A percentile compares a stretch with the other conserved stretches of the same genome.
Evolutionary conservation across 2,113 vertebrate species (phyloP).

Genomic region (Mirza zaza): DNA sequence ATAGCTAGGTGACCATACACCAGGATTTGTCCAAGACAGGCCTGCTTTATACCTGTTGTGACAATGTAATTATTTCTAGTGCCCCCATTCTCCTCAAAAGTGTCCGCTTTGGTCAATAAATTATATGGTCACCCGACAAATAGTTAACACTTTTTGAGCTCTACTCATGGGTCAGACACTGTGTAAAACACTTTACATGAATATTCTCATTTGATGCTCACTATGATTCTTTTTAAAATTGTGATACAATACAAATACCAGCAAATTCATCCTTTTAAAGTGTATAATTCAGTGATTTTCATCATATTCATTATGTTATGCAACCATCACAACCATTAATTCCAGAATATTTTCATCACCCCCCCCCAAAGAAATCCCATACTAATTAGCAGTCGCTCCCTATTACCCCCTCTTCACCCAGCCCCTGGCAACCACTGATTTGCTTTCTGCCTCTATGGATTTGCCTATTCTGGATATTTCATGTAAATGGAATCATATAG

Average conservation of each 20-base stretch:
- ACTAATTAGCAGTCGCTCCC: not conserved
- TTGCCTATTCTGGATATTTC: not conserved
- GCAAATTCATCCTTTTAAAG: conserved; percentile 12
- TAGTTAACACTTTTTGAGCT: not conserved
- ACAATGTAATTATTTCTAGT: not conserved
- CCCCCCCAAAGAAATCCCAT: not conserved
- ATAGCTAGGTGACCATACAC: not conserved
- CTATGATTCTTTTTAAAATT: not conserved
- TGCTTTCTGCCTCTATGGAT: not conserved
- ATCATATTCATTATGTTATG: not conserved
- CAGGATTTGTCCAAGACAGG: not conserved
- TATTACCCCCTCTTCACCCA: not conserved
- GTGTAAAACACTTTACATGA: not conserved
- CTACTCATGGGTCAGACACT: not conserved
- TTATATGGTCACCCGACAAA: not conserved
- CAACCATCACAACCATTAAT: not conserved
- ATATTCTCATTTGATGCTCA: not conserved
- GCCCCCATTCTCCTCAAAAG: not conserved
- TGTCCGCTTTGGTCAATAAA: conserved; percentile 7
- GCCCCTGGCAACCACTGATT: not conserved
- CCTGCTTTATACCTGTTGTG: not conserved
- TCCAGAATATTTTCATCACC: not conserved
- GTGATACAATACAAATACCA: not conserved
- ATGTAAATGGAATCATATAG: not conserved
- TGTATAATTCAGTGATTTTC: not conserved